Percentiles rank a stretch among this genome's conserved stretches.
Evolutionary conservation across 2,888 invertebrate genomes (phyloP).

Genomic region (Brachycybe producta): DNA sequence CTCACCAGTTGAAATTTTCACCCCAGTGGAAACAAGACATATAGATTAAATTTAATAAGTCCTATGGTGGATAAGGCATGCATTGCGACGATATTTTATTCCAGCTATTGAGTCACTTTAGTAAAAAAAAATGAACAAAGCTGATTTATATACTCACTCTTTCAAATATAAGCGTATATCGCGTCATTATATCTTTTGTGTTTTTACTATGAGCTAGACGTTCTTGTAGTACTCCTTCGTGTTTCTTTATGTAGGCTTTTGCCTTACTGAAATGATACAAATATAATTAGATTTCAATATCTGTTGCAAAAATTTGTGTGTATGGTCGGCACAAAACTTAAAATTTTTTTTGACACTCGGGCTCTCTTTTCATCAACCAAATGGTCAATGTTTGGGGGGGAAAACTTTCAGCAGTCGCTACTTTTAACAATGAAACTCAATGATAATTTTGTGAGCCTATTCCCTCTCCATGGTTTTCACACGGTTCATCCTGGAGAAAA

Average conservation of each 20-base stretch:
- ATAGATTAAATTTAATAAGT: no score
- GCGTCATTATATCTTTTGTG: slow-evolving; percentile 68
- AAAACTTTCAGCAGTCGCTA: not conserved
- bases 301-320: slow-evolving; percentile 4
- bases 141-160: slow-evolving; percentile 47
- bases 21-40: no score
- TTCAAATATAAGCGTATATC: slow-evolving; percentile 64
- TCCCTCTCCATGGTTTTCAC: no score
- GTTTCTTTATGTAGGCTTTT: slow-evolving; percentile 71
- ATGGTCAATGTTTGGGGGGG: not conserved
- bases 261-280: slow-evolving; percentile 48
- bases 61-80: no score
- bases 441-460: not conserved
- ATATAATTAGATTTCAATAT: no score
- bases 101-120: not conserved
- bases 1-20: no score
- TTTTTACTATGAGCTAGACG: slow-evolving; percentile 76
- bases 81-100: no score
- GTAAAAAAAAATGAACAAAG: not conserved
- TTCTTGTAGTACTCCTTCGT: slow-evolving; percentile 80
- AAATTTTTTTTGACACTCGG: not conserved
- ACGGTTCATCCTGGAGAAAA: no score
- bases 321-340: no score
- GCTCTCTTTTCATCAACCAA: not conserved
- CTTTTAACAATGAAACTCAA: not conserved